phyloP scores from a whole-genome alignment of 1,140 invertebrate species.

The Drosophila dunni region DNA sequence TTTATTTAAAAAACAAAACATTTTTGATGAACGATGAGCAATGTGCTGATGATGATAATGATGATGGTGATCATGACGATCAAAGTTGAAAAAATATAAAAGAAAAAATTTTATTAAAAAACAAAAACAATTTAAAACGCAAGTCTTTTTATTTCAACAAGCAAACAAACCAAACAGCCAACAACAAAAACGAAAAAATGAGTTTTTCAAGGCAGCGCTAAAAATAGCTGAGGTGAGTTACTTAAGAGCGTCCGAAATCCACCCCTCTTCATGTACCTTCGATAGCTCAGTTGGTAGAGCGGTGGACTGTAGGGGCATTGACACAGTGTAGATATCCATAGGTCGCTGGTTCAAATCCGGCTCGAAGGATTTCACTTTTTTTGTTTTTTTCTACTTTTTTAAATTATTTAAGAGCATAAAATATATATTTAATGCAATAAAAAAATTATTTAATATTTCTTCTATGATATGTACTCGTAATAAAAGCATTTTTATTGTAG shows the following conservation, averaged over 20 bases:
- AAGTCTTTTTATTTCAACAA: conserved; percentile 37
- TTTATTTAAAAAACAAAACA: conserved; percentile 69
- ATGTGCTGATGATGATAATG: conserved; percentile 49
- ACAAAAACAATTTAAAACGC: conserved; percentile 45
- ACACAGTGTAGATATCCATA: conserved; percentile 86
- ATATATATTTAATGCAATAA: not conserved
- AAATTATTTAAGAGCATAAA: not conserved
- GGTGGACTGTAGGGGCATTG: conserved; percentile 90
- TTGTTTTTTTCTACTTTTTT: not conserved
- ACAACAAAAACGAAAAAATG: not conserved
- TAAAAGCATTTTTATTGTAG: no score
- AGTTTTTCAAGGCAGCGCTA: not conserved
- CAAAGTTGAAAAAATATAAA: conserved; percentile 74
- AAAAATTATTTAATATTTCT: not conserved
- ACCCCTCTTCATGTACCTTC: conserved; percentile 85
- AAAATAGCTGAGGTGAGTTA: conserved; percentile 3
- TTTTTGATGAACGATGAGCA: conserved; percentile 52
- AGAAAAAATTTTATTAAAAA: conserved; percentile 76
- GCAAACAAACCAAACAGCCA: not conserved
- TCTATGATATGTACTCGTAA: no score
- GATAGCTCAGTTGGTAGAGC: conserved; percentile 95
- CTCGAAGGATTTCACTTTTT: conserved; percentile 81
- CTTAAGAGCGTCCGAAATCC: conserved; percentile 2
- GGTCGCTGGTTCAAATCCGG: conserved; percentile 90
- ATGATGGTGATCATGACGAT: conserved; percentile 59